Evolutionary conservation across 2,797 vertebrate genomes (phyloP).

Genomic region (Eutrigla gurnardus): DNA sequence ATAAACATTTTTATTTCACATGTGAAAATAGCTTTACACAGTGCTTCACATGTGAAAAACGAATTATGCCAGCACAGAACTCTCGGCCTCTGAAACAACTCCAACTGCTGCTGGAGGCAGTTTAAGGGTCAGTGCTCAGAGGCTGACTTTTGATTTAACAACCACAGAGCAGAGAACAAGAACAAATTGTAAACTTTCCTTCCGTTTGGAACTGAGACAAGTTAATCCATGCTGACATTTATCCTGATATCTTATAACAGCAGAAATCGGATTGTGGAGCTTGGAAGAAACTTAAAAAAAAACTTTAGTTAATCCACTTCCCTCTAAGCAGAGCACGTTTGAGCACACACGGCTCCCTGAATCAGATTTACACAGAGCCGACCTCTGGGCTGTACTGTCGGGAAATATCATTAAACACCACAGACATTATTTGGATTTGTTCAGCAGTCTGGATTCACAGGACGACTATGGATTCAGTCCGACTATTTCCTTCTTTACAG

Average conservation of each 20-base stretch:
- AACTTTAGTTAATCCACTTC: constrained; percentile 31
- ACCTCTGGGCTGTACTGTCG: not conserved
- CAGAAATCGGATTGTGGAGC: constrained; percentile 11
- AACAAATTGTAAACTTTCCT: constrained; percentile 11
- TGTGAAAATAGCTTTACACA: too few relatives aligned
- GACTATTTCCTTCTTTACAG: not conserved
- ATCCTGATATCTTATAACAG: constrained; percentile 33
- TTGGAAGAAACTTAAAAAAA: constrained; percentile 13
- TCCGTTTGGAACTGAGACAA: not conserved
- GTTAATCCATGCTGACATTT: constrained; percentile 40
- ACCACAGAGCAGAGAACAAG: not conserved
- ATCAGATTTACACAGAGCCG: not conserved
- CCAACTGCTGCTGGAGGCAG: not conserved
- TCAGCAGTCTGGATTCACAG: not conserved
- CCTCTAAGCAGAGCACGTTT: not conserved
- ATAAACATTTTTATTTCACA: too few relatives aligned
- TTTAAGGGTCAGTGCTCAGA: not conserved
- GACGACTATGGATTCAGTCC: not conserved
- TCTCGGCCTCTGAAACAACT: too few relatives aligned
- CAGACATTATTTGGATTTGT: not conserved
- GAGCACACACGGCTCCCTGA: constrained; percentile 1
- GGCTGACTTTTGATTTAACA: not conserved
- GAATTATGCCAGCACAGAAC: too few relatives aligned
- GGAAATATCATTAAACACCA: not conserved
- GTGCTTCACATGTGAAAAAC: too few relatives aligned